Base-by-base conservation (phyloP, 2,888 invertebrate species). In the Dastarcus helophoroides region DNA sequence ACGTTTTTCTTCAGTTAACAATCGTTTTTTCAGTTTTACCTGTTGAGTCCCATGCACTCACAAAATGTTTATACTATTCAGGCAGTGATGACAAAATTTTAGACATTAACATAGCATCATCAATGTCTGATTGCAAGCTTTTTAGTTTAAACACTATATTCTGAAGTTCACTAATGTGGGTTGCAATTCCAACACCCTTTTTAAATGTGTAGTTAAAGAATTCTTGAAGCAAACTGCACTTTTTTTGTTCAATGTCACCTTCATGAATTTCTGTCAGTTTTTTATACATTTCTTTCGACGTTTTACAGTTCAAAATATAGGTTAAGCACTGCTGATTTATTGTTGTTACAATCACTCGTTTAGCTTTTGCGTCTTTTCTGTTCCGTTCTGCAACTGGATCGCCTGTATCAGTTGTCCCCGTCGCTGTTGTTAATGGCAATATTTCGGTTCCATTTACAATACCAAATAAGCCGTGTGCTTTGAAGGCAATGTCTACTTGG, bases 1-100 rank as follows among this genome's bases (percentile, higher is more conserved):
- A 12, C 33, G 19, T n/a, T 21, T 14, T 35, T 22, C 31, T 21
- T 31, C 36, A 22, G 14, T 15, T 16, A 35, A 10, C 15, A 33
- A 37, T 8, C 4, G 22, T 34, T 31, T 14, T 37, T n/a, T 39
- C 29, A 3, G 10, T n/a, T 8, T 14, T 14, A 7, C 7, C 4
- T 14, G 33, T 38, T 2, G 38, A 38, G 10, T 38, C 33, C 36
- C 38, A 38, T 27, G 38, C 33, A 9, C 27, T 38, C 5, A 4
- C 25, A 28, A 38, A 38, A 26, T 38, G 32, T 7, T 19, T 30
- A 19, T 34, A 37, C 9, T 27, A 14, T 8, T 23, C 25, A 14
- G 36, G 33, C 12, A 38, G 22, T 12, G 25, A 15, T 3, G 24
- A 13, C 11, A 38, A 25, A 15, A 38, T 36, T 31, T 40, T 38